These are phyloP conservation scores for Hirudo medicinalis DNA, from an alignment of 1,140 invertebrate genomes.

Conservation along the genomic window DNA sequence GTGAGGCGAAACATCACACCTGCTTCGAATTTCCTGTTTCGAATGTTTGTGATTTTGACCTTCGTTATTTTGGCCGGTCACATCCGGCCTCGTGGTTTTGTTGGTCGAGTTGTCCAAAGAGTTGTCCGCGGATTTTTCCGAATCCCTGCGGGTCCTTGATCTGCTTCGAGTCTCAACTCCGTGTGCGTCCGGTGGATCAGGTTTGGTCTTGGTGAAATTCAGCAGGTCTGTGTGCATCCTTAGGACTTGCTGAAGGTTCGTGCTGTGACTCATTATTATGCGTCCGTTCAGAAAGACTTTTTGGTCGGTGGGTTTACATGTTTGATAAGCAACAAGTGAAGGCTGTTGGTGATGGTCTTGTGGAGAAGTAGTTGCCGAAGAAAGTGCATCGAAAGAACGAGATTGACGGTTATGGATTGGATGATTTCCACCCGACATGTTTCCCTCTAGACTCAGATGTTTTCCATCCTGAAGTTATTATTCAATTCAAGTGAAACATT, in stretches of 20 bases:
- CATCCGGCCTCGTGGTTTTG: background rate
- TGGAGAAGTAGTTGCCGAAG: background rate
- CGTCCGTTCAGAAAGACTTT: slow-evolving; percentile 11
- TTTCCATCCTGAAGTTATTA: too few relatives aligned
- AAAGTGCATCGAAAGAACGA: slow-evolving; percentile 3
- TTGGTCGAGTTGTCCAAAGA: slow-evolving; percentile 1
- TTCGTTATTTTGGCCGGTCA: background rate
- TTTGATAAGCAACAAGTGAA: background rate
- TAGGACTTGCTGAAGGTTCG: slow-evolving; percentile 1
- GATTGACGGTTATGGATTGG: background rate
- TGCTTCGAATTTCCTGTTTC: slow-evolving; percentile 1
- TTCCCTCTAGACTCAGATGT: too few relatives aligned
- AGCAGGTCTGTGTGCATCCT: background rate
- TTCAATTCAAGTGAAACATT: too few relatives aligned
- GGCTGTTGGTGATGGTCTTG: background rate
- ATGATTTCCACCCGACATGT: background rate
- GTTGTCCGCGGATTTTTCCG: background rate
- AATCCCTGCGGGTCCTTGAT: background rate
- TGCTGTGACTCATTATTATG: slow-evolving; percentile 11
- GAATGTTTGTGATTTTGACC: background rate
- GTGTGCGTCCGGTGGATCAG: too few relatives aligned
- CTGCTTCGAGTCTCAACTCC: too few relatives aligned
- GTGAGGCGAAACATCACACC: too few relatives aligned
- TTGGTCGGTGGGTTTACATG: slow-evolving; percentile 2
- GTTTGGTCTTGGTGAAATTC: background rate